Conservation (phyloP, 2,888 invertebrate species). For the Tetragonula carbonaria region DNA sequence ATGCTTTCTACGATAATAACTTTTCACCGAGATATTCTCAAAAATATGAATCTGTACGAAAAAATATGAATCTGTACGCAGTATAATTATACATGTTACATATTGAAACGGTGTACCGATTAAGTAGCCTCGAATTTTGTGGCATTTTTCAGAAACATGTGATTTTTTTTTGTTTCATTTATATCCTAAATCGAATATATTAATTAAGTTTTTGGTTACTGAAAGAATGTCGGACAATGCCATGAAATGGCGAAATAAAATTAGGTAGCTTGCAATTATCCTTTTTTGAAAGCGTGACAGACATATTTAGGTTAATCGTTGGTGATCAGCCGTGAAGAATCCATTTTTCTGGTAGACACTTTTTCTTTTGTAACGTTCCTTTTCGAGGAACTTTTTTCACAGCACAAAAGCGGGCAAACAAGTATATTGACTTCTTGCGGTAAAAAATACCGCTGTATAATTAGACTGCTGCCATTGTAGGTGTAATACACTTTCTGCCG, state of each 20-base stretch:
- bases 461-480: not conserved
- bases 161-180: not conserved
- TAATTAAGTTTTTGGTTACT: not conserved
- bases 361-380: not conserved
- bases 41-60: too few relatives aligned
- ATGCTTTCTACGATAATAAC: too few relatives aligned
- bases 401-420: not conserved
- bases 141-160: not conserved
- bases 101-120: not conserved
- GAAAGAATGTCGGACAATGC: not conserved
- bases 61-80: too few relatives aligned
- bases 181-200: not conserved
- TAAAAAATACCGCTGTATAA: conserved; percentile 1
- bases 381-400: not conserved
- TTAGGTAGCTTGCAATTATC: not conserved
- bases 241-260: not conserved
- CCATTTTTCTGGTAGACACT: not conserved
- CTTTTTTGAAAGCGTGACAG: not conserved
- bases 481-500: not conserved
- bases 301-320: not conserved
- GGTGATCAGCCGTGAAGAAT: not conserved
- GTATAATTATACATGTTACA: too few relatives aligned
- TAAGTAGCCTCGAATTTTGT: not conserved
- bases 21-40: too few relatives aligned
- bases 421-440: not conserved